These are phyloP conservation scores for Diachasmimorpha longicaudata DNA, from an alignment of 1,140 invertebrate genomes.

Conservation along the genomic window DNA sequence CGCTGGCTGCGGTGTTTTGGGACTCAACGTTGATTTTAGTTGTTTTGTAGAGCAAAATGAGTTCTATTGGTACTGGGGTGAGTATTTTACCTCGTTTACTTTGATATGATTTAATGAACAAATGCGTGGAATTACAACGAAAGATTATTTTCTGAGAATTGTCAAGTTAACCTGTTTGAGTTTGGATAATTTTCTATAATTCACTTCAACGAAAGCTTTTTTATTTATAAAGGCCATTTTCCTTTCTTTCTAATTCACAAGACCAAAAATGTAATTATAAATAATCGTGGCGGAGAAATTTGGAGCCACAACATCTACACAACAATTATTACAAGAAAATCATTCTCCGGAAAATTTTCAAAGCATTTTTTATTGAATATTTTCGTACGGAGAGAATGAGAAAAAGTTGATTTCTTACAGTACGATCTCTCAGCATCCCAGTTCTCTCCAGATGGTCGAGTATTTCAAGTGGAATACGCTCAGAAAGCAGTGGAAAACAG, in stretches of 20 bases:
- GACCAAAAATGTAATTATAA: too few species aligned
- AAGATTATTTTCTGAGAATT: slow-evolving; percentile 23
- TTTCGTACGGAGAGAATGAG: too few species aligned
- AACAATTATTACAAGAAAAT: too few species aligned
- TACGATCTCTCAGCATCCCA: slow-evolving; percentile 99
- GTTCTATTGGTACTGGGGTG: slow-evolving; percentile 95
- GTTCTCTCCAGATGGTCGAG: slow-evolving; percentile 98
- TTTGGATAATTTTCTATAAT: too few species aligned
- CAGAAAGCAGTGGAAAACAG: slow-evolving; percentile 99
- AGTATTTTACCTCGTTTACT: slow-evolving; percentile 55
- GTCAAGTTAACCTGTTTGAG: not conserved
- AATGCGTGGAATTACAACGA: slow-evolving; percentile 13
- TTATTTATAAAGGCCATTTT: too few species aligned
- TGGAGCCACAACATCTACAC: too few species aligned
- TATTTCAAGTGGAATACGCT: slow-evolving; percentile 99
- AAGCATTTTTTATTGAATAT: too few species aligned
- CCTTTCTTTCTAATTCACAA: too few species aligned
- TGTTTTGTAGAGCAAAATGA: slow-evolving; percentile 69
- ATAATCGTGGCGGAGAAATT: too few species aligned
- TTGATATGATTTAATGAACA: slow-evolving; percentile 9
- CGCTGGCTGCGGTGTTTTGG: not conserved
- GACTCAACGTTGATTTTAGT: not conserved
- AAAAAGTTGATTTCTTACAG: slow-evolving; percentile 58
- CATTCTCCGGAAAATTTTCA: too few species aligned
- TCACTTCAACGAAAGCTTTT: too few species aligned